phyloP scores from a whole-genome alignment of 2,113 vertebrate genomes.

The Sigmodon hispidus region DNA sequence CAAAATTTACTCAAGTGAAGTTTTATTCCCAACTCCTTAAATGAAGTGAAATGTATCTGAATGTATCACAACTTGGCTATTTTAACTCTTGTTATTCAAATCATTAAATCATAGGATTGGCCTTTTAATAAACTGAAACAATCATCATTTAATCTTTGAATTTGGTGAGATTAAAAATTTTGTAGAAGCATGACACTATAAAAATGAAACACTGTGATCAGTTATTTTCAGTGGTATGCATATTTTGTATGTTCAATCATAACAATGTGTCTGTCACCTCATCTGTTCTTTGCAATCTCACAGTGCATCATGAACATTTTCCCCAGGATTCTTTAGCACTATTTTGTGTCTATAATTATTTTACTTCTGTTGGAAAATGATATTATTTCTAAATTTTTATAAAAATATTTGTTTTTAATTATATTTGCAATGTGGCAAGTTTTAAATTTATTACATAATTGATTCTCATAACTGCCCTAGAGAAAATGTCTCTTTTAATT shows the following conservation, averaged over 20 bases:
- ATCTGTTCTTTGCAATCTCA: constrained; percentile 34
- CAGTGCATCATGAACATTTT: neutral
- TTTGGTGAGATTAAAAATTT: neutral
- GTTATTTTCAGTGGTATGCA: neutral
- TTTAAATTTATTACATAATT: constrained; percentile 45
- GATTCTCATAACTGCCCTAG: neutral
- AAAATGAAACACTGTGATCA: neutral
- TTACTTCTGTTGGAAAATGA: neutral
- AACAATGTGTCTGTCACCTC: neutral
- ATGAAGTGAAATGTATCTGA: neutral
- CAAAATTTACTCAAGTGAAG: constrained; percentile 1
- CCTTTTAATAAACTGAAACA: constrained; percentile 45
- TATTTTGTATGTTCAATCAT: neutral
- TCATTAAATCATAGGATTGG: neutral
- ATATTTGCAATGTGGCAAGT: neutral
- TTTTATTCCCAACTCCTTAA: constrained; percentile 12
- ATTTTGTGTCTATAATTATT: neutral
- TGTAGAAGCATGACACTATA: neutral
- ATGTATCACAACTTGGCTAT: neutral
- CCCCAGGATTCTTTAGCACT: neutral
- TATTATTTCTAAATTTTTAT: constrained; percentile 17
- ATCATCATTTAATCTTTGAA: neutral
- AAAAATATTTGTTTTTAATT: neutral
- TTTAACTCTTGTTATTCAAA: constrained; percentile 39
- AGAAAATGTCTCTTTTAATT: constrained; percentile 9